Percentiles rank a stretch among this genome's conserved stretches.
phyloP scores from a whole-genome alignment of 2,888 invertebrate species.

The Lasioglossum morio region DNA sequence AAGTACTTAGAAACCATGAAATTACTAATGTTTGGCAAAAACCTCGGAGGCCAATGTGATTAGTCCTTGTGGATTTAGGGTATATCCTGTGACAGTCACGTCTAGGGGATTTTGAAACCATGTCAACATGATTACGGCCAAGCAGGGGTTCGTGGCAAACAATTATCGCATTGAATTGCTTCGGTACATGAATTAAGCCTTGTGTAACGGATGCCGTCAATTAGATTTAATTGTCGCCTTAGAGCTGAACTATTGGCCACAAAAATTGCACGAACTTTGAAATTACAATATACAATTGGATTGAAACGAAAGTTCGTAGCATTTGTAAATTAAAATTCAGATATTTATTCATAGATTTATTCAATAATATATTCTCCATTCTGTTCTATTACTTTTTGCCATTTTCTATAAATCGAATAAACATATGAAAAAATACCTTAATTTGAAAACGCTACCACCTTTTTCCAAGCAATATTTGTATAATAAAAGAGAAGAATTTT shows the following conservation, averaged over 20 bases:
- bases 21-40: conserved; percentile 39
- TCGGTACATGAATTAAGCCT: conserved; percentile 5
- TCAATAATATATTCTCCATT: too few relatives aligned
- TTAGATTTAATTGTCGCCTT: background rate
- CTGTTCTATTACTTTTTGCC: too few relatives aligned
- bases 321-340: too few relatives aligned
- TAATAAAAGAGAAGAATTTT: background rate
- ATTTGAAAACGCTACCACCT: too few relatives aligned
- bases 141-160: background rate
- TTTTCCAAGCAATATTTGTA: too few relatives aligned
- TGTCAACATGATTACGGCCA: conserved; percentile 27
- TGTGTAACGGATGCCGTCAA: conserved; percentile 3
- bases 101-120: conserved; percentile 41
- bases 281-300: too few relatives aligned
- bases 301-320: too few relatives aligned
- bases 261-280: background rate
- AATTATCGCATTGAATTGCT: conserved; percentile 10
- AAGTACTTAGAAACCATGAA: conserved; percentile 23
- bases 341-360: too few relatives aligned
- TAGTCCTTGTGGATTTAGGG: conserved; percentile 46
- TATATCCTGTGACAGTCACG: conserved; percentile 36
- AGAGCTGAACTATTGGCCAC: background rate
- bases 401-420: too few relatives aligned
- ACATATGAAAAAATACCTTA: too few relatives aligned
- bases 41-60: conserved; percentile 46